Evolutionary conservation across 2,797 vertebrate species (phyloP).

Genomic region (Alouatta caraya): DNA sequence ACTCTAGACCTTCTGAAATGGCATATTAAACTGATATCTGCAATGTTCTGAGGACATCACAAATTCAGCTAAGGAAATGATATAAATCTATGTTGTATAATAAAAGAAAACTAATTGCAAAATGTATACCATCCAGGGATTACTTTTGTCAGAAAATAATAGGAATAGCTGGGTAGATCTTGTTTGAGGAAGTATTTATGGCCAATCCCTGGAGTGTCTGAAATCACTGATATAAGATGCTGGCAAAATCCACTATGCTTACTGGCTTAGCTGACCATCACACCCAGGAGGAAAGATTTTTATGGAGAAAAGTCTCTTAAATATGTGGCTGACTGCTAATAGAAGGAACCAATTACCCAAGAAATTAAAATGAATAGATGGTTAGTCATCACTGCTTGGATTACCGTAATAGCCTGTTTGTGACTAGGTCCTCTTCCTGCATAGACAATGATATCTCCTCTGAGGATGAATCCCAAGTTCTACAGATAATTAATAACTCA

Average conservation of each 20-base stretch:
- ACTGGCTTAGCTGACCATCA: constrained; percentile 63
- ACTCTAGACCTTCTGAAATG: constrained; percentile 46
- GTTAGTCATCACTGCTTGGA: constrained; percentile 55
- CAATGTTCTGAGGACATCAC: constrained; percentile 15
- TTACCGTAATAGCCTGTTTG: constrained; percentile 62
- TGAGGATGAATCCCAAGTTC: constrained; percentile 19
- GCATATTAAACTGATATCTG: background rate
- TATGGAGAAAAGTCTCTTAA: constrained; percentile 64
- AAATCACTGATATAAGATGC: constrained; percentile 56
- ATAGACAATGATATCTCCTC: constrained; percentile 25
- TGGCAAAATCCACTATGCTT: constrained; percentile 48
- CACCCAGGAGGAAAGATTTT: constrained; percentile 69
- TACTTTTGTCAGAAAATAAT: constrained; percentile 65
- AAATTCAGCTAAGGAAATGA: constrained; percentile 50
- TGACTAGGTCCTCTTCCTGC: constrained; percentile 36
- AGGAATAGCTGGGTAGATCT: constrained; percentile 68
- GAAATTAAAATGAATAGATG: constrained; percentile 75
- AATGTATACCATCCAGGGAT: constrained; percentile 36
- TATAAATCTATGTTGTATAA: constrained; percentile 26
- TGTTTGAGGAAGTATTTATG: constrained; percentile 58
- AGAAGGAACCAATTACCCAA: constrained; percentile 65
- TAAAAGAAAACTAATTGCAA: constrained; percentile 63
- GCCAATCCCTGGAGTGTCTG: constrained; percentile 44
- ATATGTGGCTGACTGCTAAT: constrained; percentile 71
- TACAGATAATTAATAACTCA: constrained; percentile 60